These are phyloP conservation scores for Colletes latitarsis DNA, from an alignment of 1,140 invertebrate genomes.

Conservation along the genomic window DNA sequence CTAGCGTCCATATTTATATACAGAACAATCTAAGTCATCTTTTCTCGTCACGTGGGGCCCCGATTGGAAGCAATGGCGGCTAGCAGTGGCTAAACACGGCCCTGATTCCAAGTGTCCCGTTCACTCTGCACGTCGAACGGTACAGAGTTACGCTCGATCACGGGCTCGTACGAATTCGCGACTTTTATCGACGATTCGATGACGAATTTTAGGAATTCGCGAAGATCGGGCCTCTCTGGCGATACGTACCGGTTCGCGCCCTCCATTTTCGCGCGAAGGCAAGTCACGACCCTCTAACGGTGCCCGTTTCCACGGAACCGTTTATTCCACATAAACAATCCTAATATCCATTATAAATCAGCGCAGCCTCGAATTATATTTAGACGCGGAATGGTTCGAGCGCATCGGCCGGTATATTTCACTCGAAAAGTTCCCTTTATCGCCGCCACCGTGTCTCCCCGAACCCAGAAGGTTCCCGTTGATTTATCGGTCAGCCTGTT, in stretches of 20 bases:
- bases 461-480: slow-evolving; percentile 13
- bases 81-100: too few species aligned
- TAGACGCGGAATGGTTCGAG: not conserved
- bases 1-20: too few species aligned
- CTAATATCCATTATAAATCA: slow-evolving; percentile 41
- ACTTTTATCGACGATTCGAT: too few species aligned
- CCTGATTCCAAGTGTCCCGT: too few species aligned
- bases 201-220: not conserved
- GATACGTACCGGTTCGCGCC: slow-evolving; percentile 25
- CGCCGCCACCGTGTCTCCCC: not conserved
- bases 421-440: slow-evolving; percentile 8
- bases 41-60: too few species aligned
- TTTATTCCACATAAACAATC: slow-evolving; percentile 1
- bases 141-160: too few species aligned
- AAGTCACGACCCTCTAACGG: slow-evolving; percentile 26
- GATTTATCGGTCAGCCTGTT: slow-evolving; percentile 49
- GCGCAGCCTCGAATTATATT: slow-evolving; percentile 31
- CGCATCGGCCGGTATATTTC: not conserved
- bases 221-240: slow-evolving; percentile 10
- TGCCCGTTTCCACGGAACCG: not conserved
- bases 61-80: too few species aligned
- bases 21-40: too few species aligned
- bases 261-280: slow-evolving; percentile 13
- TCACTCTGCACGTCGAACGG: too few species aligned
- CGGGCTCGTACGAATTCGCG: too few species aligned